Conservation (phyloP, 2,113 vertebrate genomes). For the Ginglymostoma cirratum region DNA sequence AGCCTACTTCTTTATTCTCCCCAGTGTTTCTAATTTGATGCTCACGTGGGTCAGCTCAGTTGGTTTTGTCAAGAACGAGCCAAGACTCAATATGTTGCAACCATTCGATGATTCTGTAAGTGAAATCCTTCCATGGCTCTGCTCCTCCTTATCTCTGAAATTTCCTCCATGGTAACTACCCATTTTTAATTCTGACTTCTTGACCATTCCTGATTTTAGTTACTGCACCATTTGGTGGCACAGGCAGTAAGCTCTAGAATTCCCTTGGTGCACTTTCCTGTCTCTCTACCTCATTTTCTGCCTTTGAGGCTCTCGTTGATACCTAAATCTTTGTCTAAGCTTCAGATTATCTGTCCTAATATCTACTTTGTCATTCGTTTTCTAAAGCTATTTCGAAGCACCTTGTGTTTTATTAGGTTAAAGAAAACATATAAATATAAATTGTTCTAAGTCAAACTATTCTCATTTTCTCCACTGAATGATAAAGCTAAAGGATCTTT, state of each 20-base stretch:
- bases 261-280: background rate
- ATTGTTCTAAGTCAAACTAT: background rate
- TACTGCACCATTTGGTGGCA: background rate
- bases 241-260: background rate
- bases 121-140: background rate
- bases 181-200: background rate
- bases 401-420: background rate
- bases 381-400: background rate
- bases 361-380: background rate
- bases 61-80: background rate
- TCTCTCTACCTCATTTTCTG: background rate
- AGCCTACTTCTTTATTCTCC: background rate
- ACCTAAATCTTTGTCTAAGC: background rate
- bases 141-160: background rate
- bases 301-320: background rate
- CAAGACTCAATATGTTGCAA: background rate
- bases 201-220: background rate
- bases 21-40: background rate
- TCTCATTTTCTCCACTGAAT: background rate
- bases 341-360: background rate
- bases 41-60: background rate
- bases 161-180: background rate
- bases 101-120: background rate
- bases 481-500: background rate
- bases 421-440: background rate